Base-by-base conservation (phyloP, 1,140 invertebrate genomes). In the Conus ventricosus region DNA sequence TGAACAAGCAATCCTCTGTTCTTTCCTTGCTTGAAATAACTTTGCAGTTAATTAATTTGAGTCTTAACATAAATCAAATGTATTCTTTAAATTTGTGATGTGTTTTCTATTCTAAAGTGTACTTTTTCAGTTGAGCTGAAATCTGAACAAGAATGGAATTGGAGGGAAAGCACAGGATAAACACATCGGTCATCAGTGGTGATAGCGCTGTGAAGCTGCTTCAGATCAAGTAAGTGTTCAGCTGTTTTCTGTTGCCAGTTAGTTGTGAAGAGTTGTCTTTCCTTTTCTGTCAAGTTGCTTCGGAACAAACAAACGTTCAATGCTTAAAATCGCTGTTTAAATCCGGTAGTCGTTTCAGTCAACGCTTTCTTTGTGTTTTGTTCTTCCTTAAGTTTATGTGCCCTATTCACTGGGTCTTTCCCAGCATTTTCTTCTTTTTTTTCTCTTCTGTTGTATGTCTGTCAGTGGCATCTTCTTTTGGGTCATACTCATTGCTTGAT, bases 181-280 rank as follows among this genome's bases (percentile, higher is more conserved):
- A 39, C 17, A 15, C 17, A 54, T 54, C 23, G 51, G 51, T 81
- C 17, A 54, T 81, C 80, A 81, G 17, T 81, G 80, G 13, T 23
- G 39, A 5, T 5, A 51, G 17, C 54, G 80, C 80, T 54, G 17
- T 23, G 4, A 81, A 20, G 20, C 51, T 81, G 54, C 80, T 81
- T 81, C 80, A 81, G 51, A 54, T 81, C 20, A 81, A 81, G 80
- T 81, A 20, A 54, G 80, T 81, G 20, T 81, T 78, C 25, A 10
- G 13, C 0, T 2, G 27, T 81, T 6, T 53, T 17, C 15, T 81
- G 8, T 54, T 54, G 4, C 54, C 51, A 20, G 1, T 81, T 8
- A 11, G 57, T 60, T 8, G 15, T 60, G 57, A 15, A 11, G 15
- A 60, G 57, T 15, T 60, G 8, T 60, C 15, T 60, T 60, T 15